phyloP scores from a whole-genome alignment of 2,113 vertebrate genomes.

The Chaenocephalus aceratus region DNA sequence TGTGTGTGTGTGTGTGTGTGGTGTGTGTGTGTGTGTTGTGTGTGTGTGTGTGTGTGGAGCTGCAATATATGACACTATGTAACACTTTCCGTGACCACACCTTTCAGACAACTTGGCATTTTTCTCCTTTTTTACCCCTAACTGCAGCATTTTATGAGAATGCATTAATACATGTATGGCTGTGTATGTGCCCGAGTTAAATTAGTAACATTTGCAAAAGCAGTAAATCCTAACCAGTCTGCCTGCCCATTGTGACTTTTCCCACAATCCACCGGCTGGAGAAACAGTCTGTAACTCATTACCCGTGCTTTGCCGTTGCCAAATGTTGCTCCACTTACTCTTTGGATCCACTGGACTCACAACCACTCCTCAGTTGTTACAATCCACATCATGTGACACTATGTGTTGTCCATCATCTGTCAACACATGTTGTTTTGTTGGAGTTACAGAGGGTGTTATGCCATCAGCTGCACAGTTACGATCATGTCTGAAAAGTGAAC shows the following conservation, averaged over 20 bases:
- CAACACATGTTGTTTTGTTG: conserved; percentile 4
- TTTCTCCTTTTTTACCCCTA: conserved; percentile 26
- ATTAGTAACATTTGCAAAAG: conserved; percentile 15
- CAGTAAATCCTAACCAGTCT: conserved; percentile 49
- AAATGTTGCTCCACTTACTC: conserved; percentile 50
- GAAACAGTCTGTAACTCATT: conserved; percentile 62
- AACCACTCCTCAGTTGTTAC: conserved; percentile 18
- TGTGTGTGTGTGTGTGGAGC: conserved; percentile 30
- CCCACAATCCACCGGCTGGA: conserved; percentile 46
- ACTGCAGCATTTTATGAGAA: conserved; percentile 21
- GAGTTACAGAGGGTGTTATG: conserved; percentile 27
- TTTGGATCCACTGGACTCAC: conserved; percentile 24
- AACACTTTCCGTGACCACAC: conserved; percentile 67
- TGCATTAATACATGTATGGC: not conserved
- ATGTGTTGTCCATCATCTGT: not conserved
- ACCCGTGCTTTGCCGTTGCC: conserved; percentile 39
- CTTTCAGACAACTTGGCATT: conserved; percentile 55
- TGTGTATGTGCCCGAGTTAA: conserved; percentile 8
- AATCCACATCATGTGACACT: conserved; percentile 27
- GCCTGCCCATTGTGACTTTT: conserved; percentile 46
- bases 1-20: no score
- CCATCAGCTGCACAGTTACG: conserved; percentile 22
- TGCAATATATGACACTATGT: conserved; percentile 22
- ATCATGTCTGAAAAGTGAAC: conserved; percentile 32
- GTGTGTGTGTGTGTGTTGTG: no score